A percentile compares a stretch with the other conserved stretches of the same genome.
Evolutionary conservation across 1,140 invertebrate genomes (phyloP).

Genomic region (Hyposmocoma kahamanoa): DNA sequence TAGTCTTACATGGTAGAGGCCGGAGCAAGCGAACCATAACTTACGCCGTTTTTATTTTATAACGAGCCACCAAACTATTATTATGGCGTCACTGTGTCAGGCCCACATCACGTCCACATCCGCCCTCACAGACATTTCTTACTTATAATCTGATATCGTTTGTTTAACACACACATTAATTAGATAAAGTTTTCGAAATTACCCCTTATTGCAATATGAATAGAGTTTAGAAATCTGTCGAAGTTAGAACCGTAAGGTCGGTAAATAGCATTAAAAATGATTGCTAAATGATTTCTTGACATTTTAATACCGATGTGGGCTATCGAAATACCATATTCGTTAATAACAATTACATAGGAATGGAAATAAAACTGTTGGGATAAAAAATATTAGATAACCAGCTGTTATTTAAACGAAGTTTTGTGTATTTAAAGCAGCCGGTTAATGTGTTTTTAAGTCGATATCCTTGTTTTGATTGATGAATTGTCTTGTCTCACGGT

Average conservation of each 20-base stretch:
- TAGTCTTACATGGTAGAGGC: slow-evolving; percentile 36
- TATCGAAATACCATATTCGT: slow-evolving; percentile 35
- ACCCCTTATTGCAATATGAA: neutral
- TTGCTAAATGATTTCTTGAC: slow-evolving; percentile 53
- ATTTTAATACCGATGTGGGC: slow-evolving; percentile 49
- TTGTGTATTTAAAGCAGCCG: slow-evolving; percentile 34
- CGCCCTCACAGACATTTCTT: slow-evolving; percentile 47
- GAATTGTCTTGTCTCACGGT: slow-evolving; percentile 43
- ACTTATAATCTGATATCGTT: slow-evolving; percentile 52
- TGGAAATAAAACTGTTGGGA: slow-evolving; percentile 26
- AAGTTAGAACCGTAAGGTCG: slow-evolving; percentile 8
- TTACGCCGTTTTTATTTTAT: slow-evolving; percentile 58
- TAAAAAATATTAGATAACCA: slow-evolving; percentile 17
- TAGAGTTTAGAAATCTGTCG: slow-evolving; percentile 23
- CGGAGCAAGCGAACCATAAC: slow-evolving; percentile 52
- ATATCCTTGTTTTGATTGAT: slow-evolving; percentile 65
- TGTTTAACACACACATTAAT: slow-evolving; percentile 28
- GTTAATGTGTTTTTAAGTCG: slow-evolving; percentile 66
- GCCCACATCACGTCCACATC: slow-evolving; percentile 60
- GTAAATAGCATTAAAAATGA: slow-evolving; percentile 41
- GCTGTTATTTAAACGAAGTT: slow-evolving; percentile 23
- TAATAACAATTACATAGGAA: slow-evolving; percentile 51
- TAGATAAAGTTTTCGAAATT: slow-evolving; percentile 32
- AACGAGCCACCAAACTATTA: slow-evolving; percentile 61
- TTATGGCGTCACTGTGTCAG: slow-evolving; percentile 62